These are phyloP conservation scores for Gephyroberyx darwinii DNA, from an alignment of 2,797 vertebrate species.

Conservation along the genomic window DNA sequence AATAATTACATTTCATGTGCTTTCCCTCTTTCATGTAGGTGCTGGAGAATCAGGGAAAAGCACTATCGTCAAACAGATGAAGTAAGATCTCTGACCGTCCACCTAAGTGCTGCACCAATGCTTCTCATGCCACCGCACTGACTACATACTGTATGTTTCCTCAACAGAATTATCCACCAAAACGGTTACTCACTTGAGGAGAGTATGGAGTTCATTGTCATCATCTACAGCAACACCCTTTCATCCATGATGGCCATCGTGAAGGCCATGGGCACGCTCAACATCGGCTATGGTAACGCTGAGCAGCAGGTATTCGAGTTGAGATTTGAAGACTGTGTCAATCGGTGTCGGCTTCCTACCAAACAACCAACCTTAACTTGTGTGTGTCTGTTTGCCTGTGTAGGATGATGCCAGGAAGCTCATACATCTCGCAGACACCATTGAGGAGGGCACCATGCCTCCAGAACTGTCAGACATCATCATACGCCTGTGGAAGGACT, in stretches of 20 bases:
- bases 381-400: conserved; percentile 2
- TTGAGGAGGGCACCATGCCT: conserved; percentile 96
- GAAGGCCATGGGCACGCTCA: conserved; percentile 92
- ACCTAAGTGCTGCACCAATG: not conserved
- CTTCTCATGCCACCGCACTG: not conserved
- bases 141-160: not conserved
- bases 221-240: conserved; percentile 98
- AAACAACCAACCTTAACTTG: not conserved
- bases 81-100: conserved; percentile 82
- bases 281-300: conserved; percentile 88
- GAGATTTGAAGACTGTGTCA: not conserved
- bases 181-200: conserved; percentile 97
- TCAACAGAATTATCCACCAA: conserved; percentile 94
- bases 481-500: conserved; percentile 92
- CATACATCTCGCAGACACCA: conserved; percentile 95
- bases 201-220: conserved; percentile 93
- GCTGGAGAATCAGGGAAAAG: conserved; percentile 98
- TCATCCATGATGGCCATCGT: conserved; percentile 97
- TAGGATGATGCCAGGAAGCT: conserved; percentile 96
- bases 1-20: not conserved
- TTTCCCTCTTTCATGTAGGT: conserved; percentile 78
- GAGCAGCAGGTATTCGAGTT: conserved; percentile 85
- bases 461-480: conserved; percentile 96
- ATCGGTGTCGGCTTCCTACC: not conserved
- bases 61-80: conserved; percentile 99